Evolutionary conservation across 2,888 invertebrate genomes (phyloP).

Genomic region (Trachelus stipa): DNA sequence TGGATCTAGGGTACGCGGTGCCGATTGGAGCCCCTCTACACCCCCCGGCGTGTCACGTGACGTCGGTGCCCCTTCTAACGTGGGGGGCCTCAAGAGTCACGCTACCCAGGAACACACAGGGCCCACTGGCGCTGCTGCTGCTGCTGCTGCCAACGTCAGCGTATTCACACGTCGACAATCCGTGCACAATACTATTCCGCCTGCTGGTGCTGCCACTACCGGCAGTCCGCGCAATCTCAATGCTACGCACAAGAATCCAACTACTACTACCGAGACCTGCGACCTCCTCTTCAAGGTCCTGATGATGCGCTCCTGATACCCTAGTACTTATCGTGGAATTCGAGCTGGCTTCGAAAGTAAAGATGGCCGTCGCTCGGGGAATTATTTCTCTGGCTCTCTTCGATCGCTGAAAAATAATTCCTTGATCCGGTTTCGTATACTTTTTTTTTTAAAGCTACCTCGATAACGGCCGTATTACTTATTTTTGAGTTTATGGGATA

Average conservation of each 20-base stretch:
- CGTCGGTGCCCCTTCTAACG: background rate
- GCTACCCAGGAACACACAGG: constrained; percentile 14
- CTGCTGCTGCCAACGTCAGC: constrained; percentile 4
- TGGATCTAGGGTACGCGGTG: constrained; percentile 47
- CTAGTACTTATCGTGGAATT: background rate
- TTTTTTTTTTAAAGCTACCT: too few species aligned
- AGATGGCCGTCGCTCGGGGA: too few species aligned
- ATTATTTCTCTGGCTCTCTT: too few species aligned
- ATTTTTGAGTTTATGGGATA: too few species aligned
- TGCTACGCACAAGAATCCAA: constrained; percentile 57
- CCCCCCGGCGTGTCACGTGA: constrained; percentile 21
- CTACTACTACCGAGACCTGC: constrained; percentile 63
- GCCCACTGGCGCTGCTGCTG: constrained; percentile 38
- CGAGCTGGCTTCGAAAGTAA: too few species aligned
- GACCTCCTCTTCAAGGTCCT: constrained; percentile 72
- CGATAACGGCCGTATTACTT: too few species aligned
- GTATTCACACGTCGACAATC: too few species aligned
- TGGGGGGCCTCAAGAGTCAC: background rate
- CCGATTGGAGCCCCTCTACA: constrained; percentile 32
- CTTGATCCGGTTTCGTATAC: too few species aligned
- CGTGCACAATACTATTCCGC: too few species aligned
- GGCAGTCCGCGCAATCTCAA: constrained; percentile 54
- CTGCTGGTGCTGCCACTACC: constrained; percentile 22
- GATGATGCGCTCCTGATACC: background rate
- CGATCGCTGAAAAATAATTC: too few species aligned